Evolutionary conservation across 2,797 vertebrate species (phyloP).

Genomic region (Hozukius guyotensis): DNA sequence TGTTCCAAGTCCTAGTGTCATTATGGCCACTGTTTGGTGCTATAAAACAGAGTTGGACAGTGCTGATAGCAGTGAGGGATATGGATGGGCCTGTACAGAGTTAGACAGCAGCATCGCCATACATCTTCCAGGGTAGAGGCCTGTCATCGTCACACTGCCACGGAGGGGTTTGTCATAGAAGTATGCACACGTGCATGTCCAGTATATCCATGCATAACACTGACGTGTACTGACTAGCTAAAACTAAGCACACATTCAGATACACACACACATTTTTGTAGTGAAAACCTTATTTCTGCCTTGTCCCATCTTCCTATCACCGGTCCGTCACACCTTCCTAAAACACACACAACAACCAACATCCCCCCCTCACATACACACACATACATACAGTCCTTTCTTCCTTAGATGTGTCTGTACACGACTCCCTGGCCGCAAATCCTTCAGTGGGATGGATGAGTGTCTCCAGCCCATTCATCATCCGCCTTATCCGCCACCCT

Average conservation of each 20-base stretch:
- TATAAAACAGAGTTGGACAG: constrained; percentile 69
- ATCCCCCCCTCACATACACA: constrained; percentile 2
- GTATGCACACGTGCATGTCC: constrained; percentile 41
- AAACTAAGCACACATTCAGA: constrained; percentile 33
- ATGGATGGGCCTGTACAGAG: constrained; percentile 62
- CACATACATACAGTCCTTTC: constrained; percentile 53
- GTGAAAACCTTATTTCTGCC: constrained; percentile 73
- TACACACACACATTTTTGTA: constrained; percentile 28
- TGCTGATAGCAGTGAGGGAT: constrained; percentile 70
- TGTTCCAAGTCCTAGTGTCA: constrained; percentile 54
- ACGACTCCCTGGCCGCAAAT: constrained; percentile 83
- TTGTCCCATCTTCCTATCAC: constrained; percentile 66
- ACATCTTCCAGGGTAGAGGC: constrained; percentile 58
- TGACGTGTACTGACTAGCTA: not conserved
- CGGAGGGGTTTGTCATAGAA: constrained; percentile 32
- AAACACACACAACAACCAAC: constrained; percentile 47
- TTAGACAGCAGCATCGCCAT: constrained; percentile 51
- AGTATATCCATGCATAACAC: constrained; percentile 23
- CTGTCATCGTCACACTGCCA: constrained; percentile 52
- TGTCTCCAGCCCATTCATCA: constrained; percentile 86
- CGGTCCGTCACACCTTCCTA: constrained; percentile 52
- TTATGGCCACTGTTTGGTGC: constrained; percentile 63
- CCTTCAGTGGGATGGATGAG: constrained; percentile 86
- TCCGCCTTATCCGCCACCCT: constrained; percentile 84
- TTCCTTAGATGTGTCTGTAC: constrained; percentile 81